Evolutionary conservation across 2,113 vertebrate genomes (phyloP).

Genomic region (Corvus cornix): DNA sequence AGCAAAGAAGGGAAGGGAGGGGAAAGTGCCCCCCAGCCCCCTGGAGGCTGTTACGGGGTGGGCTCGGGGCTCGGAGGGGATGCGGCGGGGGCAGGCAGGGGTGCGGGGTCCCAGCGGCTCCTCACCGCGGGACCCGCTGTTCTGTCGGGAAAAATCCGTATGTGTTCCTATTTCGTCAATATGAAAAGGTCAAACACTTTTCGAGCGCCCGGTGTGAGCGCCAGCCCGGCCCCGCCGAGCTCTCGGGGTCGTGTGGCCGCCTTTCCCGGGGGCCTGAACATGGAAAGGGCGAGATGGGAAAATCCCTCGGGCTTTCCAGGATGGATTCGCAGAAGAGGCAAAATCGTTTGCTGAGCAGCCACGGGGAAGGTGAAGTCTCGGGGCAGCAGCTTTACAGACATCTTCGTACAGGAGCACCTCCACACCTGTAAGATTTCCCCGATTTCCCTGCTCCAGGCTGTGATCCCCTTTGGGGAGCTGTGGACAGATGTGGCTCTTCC

Average conservation of each 20-base stretch:
- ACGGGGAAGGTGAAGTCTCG: background rate
- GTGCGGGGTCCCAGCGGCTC: no score
- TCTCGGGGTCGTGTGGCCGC: background rate
- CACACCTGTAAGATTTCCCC: background rate
- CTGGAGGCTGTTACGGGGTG: background rate
- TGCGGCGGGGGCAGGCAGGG: background rate
- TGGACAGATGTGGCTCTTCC: background rate
- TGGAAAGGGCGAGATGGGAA: background rate
- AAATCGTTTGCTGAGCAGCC: background rate
- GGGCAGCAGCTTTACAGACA: background rate
- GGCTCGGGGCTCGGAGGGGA: no score
- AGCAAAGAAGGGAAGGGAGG: background rate
- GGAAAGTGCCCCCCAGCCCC: rapidly evolving
- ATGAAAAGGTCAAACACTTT: rapidly evolving
- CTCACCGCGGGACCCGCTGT: no score
- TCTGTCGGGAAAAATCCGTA: rapidly evolving
- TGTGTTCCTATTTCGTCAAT: rapidly evolving
- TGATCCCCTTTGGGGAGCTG: background rate
- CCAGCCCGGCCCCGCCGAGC: background rate
- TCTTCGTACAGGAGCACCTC: no score
- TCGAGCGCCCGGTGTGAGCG: background rate
- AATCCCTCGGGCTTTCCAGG: background rate
- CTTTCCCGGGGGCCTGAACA: background rate
- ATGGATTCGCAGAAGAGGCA: background rate
- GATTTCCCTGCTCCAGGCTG: background rate